Percentiles rank a stretch among this genome's conserved stretches.
Conservation (phyloP, 2,113 vertebrate species). For the Nematolebias whitei region DNA sequence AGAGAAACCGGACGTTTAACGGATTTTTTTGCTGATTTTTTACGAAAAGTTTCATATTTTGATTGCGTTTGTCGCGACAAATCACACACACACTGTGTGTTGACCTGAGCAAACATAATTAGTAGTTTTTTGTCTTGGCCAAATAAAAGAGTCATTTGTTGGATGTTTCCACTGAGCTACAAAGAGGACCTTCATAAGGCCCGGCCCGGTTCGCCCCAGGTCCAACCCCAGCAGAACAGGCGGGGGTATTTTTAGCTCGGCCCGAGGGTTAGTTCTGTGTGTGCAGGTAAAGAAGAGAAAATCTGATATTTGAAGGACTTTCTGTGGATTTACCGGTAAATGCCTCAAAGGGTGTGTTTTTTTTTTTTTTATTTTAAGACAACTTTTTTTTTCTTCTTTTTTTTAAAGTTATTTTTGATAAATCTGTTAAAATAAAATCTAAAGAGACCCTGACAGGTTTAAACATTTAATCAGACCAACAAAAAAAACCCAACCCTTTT, state of each 20-base stretch:
- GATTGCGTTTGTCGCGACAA: too few species aligned
- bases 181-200: constrained; percentile 97
- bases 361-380: too few species aligned
- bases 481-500: too few species aligned
- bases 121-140: constrained; percentile 96
- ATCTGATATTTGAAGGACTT: constrained; percentile 40
- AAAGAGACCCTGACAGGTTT: constrained; percentile 78
- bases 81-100: constrained; percentile 68
- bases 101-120: constrained; percentile 98
- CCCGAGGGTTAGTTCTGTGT: constrained; percentile 34
- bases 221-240: constrained; percentile 91
- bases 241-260: constrained; percentile 93
- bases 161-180: constrained; percentile 95
- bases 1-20: too few species aligned
- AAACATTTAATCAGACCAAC: too few species aligned
- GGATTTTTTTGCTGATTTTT: too few species aligned
- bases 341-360: constrained; percentile 11
- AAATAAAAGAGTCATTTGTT: constrained; percentile 99
- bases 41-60: too few species aligned
- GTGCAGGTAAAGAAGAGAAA: constrained; percentile 19
- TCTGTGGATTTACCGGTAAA: too few species aligned
- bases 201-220: constrained; percentile 83
- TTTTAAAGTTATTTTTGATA: constrained; percentile 87
- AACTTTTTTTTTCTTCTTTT: constrained; percentile 70
- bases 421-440: constrained; percentile 78